Evolutionary conservation across 2,888 invertebrate genomes (phyloP).

Genomic region (Limnephilus lunatus): DNA sequence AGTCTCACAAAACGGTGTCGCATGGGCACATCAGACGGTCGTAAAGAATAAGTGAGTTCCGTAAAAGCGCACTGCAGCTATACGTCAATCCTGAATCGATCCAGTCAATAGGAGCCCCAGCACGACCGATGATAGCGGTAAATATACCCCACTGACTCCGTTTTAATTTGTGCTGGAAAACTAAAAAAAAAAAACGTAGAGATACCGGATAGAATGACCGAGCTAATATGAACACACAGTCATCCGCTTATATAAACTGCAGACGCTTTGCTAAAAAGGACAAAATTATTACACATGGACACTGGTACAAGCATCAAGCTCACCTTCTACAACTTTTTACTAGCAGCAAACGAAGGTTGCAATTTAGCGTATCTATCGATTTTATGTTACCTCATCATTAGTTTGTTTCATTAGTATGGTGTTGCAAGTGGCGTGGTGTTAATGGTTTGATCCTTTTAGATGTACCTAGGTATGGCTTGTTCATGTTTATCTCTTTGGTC

Average conservation of each 20-base stretch:
- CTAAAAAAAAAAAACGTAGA: neutral
- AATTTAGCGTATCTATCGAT: neutral
- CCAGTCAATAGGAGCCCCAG: neutral
- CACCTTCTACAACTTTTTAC: neutral
- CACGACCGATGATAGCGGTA: slow-evolving; percentile 23
- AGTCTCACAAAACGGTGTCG: neutral
- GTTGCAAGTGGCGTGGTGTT: neutral
- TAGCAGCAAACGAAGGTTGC: neutral
- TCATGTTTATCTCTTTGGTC: neutral
- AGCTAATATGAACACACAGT: neutral
- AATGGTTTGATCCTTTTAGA: neutral
- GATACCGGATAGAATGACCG: slow-evolving; percentile 6
- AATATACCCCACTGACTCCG: slow-evolving; percentile 28
- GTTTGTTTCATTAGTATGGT: neutral
- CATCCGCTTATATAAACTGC: neutral
- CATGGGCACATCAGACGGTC: neutral
- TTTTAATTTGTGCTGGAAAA: slow-evolving; percentile 21
- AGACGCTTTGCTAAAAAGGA: neutral
- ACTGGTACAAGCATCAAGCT: neutral
- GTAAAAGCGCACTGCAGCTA: neutral
- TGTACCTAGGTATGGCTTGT: neutral
- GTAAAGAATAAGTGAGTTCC: neutral
- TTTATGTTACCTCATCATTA: neutral
- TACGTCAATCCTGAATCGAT: neutral
- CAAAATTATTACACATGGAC: neutral